Percentiles rank a stretch among this genome's conserved stretches.
These are phyloP conservation scores for Eupeodes corollae DNA, from an alignment of 1,140 invertebrate genomes.

Conservation along the genomic window DNA sequence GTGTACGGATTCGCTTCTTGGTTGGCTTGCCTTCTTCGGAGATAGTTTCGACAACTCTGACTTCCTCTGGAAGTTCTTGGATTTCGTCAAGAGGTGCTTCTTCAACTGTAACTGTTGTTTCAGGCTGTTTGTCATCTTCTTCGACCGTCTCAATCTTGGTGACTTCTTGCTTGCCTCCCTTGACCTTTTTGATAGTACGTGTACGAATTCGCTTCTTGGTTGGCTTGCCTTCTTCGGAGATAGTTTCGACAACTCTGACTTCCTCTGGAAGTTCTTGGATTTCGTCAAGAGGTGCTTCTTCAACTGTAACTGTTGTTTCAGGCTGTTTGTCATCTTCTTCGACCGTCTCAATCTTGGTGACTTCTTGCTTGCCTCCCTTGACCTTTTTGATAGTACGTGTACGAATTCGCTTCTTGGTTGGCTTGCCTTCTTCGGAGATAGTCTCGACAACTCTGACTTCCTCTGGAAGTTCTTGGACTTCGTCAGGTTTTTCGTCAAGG, in stretches of 20 bases:
- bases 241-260: slow-evolving; percentile 5
- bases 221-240: slow-evolving; percentile 13
- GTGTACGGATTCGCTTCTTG: slow-evolving; percentile 20
- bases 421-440: slow-evolving; percentile 8
- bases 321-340: slow-evolving; percentile 32
- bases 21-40: slow-evolving; percentile 15
- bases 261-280: slow-evolving; percentile 4
- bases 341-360: slow-evolving; percentile 29
- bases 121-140: slow-evolving; percentile 25
- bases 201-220: slow-evolving; percentile 27
- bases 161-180: slow-evolving; percentile 21
- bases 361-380: slow-evolving; percentile 23
- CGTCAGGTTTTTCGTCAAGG: slow-evolving; percentile 10
- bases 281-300: slow-evolving; percentile 6
- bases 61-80: slow-evolving; percentile 16
- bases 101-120: slow-evolving; percentile 16
- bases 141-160: slow-evolving; percentile 26
- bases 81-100: slow-evolving; percentile 11
- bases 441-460: slow-evolving; percentile 5
- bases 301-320: slow-evolving; percentile 18
- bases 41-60: slow-evolving; percentile 14
- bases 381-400: slow-evolving; percentile 22
- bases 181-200: slow-evolving; percentile 22
- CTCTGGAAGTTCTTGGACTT: slow-evolving; percentile 9
- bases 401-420: slow-evolving; percentile 9